Conservation (phyloP, 2,797 vertebrate genomes). For the Pipistrellus pipistrellus region DNA sequence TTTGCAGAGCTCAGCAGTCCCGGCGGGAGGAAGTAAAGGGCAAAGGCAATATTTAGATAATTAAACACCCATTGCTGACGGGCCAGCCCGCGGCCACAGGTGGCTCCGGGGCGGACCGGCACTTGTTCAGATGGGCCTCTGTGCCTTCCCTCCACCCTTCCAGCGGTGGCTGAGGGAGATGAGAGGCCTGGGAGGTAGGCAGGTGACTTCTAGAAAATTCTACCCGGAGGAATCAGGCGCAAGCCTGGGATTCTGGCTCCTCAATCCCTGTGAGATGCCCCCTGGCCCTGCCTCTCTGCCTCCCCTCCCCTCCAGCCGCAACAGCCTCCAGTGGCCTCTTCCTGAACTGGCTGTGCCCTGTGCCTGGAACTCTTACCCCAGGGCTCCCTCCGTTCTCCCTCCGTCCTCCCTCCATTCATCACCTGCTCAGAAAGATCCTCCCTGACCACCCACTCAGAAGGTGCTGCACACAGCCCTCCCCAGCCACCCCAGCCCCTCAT, state of each 20-base stretch:
- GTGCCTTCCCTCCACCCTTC: background rate
- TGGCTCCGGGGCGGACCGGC: background rate
- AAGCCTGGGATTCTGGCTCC: background rate
- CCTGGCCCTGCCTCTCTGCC: rapidly evolving
- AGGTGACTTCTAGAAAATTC: background rate
- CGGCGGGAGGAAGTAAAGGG: constrained; percentile 33
- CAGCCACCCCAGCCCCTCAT: rapidly evolving
- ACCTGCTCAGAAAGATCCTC: background rate
- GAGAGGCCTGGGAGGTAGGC: background rate
- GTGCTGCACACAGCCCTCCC: rapidly evolving
- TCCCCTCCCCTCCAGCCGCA: background rate
- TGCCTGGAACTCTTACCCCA: background rate
- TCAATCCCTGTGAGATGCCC: rapidly evolving
- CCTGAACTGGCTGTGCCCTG: background rate
- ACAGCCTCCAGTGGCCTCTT: rapidly evolving
- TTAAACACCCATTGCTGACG: constrained; percentile 55
- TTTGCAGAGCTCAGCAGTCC: constrained; percentile 69
- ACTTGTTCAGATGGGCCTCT: background rate
- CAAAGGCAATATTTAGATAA: constrained; percentile 43
- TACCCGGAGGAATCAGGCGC: background rate
- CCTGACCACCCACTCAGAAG: background rate
- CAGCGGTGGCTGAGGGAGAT: background rate
- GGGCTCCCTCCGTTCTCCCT: background rate
- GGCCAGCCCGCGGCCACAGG: constrained; percentile 16
- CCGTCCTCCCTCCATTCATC: no score